Evolutionary conservation across 2,113 vertebrate genomes (phyloP).

Genomic region (Puma concolor): DNA sequence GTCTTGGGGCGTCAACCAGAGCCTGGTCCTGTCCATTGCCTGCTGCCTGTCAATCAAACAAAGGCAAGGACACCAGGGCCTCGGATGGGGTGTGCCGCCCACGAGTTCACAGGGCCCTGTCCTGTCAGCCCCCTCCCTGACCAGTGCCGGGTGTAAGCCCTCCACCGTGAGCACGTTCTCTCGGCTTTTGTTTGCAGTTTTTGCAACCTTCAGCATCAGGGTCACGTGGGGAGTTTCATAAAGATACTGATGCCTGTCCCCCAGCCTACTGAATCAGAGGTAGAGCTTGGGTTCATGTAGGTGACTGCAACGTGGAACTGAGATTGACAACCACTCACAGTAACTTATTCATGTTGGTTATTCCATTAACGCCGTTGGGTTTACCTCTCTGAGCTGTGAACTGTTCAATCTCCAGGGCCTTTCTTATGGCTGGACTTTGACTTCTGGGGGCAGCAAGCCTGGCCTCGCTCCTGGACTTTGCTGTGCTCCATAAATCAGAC

Average conservation of each 20-base stretch:
- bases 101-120: not conserved
- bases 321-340: not conserved
- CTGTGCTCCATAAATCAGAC: not conserved
- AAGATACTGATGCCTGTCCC: not conserved
- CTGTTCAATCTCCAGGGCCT: not conserved
- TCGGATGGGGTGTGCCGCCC: not conserved
- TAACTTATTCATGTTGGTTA: fast-evolving
- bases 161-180: not conserved
- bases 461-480: not conserved
- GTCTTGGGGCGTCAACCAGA: not conserved
- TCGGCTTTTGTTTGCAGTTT: not conserved
- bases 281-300: not conserved
- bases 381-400: not conserved
- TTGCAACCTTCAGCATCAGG: not conserved
- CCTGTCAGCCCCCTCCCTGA: not conserved
- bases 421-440: not conserved
- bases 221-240: not conserved
- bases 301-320: not conserved
- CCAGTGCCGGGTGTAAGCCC: fast-evolving
- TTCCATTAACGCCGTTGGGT: not conserved
- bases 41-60: not conserved
- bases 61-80: not conserved
- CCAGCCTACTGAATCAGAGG: not conserved
- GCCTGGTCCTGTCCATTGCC: not conserved
- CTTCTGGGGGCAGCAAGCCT: not conserved